phyloP scores from a whole-genome alignment of 2,113 vertebrate species.

The Oreotrochilus melanogaster region DNA sequence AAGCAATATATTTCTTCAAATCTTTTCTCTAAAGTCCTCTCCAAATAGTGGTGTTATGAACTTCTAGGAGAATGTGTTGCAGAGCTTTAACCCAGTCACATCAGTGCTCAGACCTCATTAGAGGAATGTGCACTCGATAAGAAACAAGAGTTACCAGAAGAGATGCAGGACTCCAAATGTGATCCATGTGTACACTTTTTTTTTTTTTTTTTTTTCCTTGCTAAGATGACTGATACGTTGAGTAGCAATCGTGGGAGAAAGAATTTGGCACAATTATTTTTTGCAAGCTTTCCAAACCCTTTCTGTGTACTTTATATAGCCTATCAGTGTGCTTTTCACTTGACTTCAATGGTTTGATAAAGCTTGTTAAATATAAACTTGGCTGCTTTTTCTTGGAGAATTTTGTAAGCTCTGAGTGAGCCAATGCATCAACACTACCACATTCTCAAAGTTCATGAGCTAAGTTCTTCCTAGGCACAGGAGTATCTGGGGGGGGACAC shows the following conservation, averaged over 20 bases:
- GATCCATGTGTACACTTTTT: neutral
- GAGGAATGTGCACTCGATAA: neutral
- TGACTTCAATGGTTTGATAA: constrained; percentile 51
- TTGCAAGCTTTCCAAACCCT: constrained; percentile 16
- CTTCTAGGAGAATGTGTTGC: neutral
- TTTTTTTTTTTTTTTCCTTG: neutral
- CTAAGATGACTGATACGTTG: accelerated
- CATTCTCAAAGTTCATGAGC: neutral
- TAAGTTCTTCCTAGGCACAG: neutral
- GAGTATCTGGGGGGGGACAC: neutral
- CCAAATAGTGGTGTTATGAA: neutral
- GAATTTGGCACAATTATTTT: constrained; percentile 3
- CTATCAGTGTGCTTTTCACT: constrained; percentile 29
- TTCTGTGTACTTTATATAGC: constrained; percentile 17
- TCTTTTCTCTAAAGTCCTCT: neutral
- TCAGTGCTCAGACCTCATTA: neutral
- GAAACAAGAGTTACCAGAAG: neutral
- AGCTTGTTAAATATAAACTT: constrained; percentile 69
- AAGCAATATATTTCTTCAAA: neutral
- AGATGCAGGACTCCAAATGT: neutral
- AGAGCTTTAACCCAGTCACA: neutral
- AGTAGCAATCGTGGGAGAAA: neutral
- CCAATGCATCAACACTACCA: neutral
- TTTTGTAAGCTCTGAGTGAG: neutral
- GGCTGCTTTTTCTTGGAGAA: constrained; percentile 19